Evolutionary conservation across 2,888 invertebrate genomes (phyloP).

Genomic region (Campaea margaritaria): DNA sequence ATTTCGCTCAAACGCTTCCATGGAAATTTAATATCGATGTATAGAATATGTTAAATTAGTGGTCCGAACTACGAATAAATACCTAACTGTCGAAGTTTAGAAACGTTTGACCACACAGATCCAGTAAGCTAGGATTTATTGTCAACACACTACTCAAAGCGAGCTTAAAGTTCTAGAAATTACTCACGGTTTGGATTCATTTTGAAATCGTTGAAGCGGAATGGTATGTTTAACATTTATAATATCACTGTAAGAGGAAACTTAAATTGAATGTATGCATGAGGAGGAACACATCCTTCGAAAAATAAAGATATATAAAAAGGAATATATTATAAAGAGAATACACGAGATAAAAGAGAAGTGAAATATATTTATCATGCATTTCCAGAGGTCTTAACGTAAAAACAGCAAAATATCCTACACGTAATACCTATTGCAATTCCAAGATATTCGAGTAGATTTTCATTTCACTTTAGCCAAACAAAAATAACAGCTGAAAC

Average conservation of each 20-base stretch:
- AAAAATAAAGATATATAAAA: too few species aligned
- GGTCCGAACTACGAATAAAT: too few species aligned
- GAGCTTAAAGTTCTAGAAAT: neutral
- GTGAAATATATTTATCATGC: too few species aligned
- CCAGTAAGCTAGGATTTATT: neutral
- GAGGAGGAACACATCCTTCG: too few species aligned
- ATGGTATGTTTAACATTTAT: neutral
- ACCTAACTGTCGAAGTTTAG: neutral
- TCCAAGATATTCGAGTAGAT: too few species aligned
- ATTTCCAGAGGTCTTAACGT: neutral
- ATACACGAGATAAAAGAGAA: too few species aligned
- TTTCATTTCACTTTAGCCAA: neutral
- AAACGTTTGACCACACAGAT: slow-evolving; percentile 1
- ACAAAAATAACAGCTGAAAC: neutral
- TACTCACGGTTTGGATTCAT: neutral
- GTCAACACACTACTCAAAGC: neutral
- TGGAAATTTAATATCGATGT: too few species aligned
- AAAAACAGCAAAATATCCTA: neutral
- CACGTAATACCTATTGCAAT: neutral
- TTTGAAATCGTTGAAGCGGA: neutral
- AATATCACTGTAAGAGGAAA: too few species aligned
- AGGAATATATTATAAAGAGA: too few species aligned
- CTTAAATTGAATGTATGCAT: too few species aligned
- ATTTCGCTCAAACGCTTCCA: too few species aligned
- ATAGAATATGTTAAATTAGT: too few species aligned